Conservation (phyloP, 2,888 invertebrate genomes). For the Willowsia nigromaculata region DNA sequence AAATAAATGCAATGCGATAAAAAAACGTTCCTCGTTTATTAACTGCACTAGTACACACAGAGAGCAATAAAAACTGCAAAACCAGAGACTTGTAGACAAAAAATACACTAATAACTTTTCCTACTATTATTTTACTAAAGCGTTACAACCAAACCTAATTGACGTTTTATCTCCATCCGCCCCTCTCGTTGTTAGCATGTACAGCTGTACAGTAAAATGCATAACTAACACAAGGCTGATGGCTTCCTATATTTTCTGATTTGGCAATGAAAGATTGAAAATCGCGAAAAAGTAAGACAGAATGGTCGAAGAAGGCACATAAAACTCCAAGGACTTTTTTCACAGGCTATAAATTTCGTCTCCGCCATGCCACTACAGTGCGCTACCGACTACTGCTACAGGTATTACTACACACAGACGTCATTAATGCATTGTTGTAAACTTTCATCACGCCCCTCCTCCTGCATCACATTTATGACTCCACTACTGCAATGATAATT, state of each 20-base stretch:
- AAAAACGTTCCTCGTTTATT: not conserved
- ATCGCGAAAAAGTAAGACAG: not conserved
- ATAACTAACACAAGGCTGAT: no score
- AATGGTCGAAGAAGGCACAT: not conserved
- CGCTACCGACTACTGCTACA: no score
- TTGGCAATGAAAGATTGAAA: conserved; percentile 1
- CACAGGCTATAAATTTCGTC: conserved; percentile 48
- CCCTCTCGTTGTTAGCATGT: not conserved
- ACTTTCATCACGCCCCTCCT: not conserved
- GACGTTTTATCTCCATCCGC: not conserved
- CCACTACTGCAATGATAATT: not conserved
- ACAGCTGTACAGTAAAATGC: not conserved
- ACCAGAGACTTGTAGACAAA: not conserved
- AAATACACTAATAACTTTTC: conserved; percentile 7
- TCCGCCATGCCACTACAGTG: no score
- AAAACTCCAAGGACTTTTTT: conserved; percentile 55
- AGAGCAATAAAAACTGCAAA: not conserved
- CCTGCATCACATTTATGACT: not conserved
- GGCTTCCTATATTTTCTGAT: not conserved
- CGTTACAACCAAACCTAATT: conserved; percentile 7
- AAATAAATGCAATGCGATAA: not conserved
- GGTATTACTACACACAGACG: not conserved
- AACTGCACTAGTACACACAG: not conserved
- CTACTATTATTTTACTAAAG: conserved; percentile 6
- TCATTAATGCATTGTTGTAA: not conserved